Percentiles rank a stretch among this genome's conserved stretches.
These are phyloP conservation scores for Chelonus formosanus DNA, from an alignment of 2,888 invertebrate genomes.

Conservation along the genomic window DNA sequence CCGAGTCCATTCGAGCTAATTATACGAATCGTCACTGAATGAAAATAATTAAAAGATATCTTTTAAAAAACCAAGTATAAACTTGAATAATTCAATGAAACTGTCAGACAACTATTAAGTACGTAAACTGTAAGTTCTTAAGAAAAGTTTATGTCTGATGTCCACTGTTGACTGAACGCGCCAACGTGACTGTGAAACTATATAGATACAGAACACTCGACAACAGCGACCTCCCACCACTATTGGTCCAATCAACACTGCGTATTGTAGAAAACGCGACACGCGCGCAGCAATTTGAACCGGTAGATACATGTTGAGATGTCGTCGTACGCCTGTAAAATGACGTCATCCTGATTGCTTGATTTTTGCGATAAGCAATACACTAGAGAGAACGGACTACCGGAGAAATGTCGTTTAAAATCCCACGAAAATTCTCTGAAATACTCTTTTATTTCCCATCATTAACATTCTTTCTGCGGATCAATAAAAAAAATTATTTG, in stretches of 20 bases:
- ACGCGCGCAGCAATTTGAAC: constrained; percentile 15
- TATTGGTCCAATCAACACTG: constrained; percentile 2
- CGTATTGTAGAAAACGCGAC: background rate
- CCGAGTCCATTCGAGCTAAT: constrained; percentile 22
- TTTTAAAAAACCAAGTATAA: background rate
- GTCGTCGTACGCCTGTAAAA: constrained; percentile 14
- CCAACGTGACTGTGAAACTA: constrained; percentile 59
- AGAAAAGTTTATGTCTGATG: background rate
- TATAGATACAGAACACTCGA: constrained; percentile 44
- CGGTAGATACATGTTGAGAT: constrained; percentile 16
- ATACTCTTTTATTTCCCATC: too few relatives aligned
- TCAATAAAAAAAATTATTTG: too few relatives aligned
- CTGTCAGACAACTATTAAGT: background rate
- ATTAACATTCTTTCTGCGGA: too few relatives aligned
- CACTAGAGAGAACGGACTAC: constrained; percentile 37
- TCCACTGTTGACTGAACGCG: constrained; percentile 53
- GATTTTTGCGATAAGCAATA: constrained; percentile 54
- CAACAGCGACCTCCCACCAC: constrained; percentile 28
- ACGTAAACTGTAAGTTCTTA: too few relatives aligned
- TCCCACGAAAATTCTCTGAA: too few relatives aligned
- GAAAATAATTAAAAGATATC: background rate
- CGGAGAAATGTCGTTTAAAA: background rate
- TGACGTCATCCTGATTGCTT: constrained; percentile 57
- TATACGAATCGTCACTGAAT: constrained; percentile 7
- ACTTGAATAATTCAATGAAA: background rate